Percentiles rank a stretch among this genome's conserved stretches.
Conservation (phyloP, 2,113 vertebrate species). For the Diadophis punctatus region DNA sequence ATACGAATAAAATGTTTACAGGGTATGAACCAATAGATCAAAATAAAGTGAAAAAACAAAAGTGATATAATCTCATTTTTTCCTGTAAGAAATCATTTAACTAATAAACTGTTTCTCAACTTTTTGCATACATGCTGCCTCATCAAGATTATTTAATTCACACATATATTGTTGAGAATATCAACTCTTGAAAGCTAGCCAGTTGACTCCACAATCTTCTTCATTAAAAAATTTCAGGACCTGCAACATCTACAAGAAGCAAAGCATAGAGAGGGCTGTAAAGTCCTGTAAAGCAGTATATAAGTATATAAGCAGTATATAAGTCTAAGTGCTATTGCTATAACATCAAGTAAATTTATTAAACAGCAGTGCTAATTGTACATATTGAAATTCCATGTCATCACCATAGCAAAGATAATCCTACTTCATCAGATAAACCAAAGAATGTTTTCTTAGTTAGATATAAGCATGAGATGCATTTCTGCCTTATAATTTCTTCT, state of each 20-base stretch:
- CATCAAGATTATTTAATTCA: not conserved
- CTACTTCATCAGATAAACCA: not conserved
- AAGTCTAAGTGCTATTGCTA: too few relatives aligned
- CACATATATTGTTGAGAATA: not conserved
- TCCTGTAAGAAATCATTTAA: not conserved
- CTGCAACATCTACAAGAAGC: not conserved
- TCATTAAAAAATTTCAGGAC: constrained; percentile 25
- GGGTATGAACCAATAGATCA: not conserved
- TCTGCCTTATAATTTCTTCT: not conserved
- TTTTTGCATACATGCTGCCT: not conserved
- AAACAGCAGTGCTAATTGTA: not conserved
- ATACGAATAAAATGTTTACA: not conserved
- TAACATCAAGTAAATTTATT: not conserved
- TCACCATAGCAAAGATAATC: not conserved
- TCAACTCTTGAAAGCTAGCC: constrained; percentile 26
- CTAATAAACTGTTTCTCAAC: not conserved
- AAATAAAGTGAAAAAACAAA: not conserved
- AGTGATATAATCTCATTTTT: not conserved
- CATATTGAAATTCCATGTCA: not conserved
- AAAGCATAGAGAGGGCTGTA: too few relatives aligned
- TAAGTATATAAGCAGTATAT: too few relatives aligned
- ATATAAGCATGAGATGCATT: not conserved
- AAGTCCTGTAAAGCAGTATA: too few relatives aligned
- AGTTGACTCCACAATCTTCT: constrained; percentile 26
- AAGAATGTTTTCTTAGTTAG: not conserved